Percentiles rank a stretch among this genome's conserved stretches.
phyloP scores from a whole-genome alignment of 2,888 invertebrate genomes.

The Drosophila leonis region DNA sequence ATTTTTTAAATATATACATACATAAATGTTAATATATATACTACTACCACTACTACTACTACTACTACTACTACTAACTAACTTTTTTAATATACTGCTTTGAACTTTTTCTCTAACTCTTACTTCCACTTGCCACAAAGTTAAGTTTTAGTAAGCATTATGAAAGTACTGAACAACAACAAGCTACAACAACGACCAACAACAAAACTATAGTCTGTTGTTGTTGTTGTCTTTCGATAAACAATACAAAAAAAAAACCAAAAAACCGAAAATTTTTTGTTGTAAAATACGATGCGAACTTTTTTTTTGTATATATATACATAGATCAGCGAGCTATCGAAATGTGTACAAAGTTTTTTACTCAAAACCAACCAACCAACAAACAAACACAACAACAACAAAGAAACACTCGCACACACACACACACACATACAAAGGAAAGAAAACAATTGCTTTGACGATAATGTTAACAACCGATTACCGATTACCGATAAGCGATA shows the following conservation, averaged over 20 bases:
- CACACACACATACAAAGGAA: constrained; percentile 25
- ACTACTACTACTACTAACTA: constrained; percentile 24
- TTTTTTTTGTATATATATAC: constrained; percentile 42
- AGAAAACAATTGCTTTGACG: constrained; percentile 28
- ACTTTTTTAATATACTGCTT: constrained; percentile 55
- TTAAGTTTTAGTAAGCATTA: constrained; percentile 40
- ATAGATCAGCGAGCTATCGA: constrained; percentile 23
- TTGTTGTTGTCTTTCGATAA: constrained; percentile 24
- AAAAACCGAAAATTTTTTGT: constrained; percentile 5
- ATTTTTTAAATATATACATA: constrained; percentile 35
- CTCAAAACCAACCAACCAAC: constrained; percentile 32
- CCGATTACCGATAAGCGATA: constrained; percentile 1
- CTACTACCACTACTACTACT: constrained; percentile 15
- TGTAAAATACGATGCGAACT: constrained; percentile 31
- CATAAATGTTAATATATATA: constrained; percentile 54
- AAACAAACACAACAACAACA: constrained; percentile 25
- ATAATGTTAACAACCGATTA: constrained; percentile 4
- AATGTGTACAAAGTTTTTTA: constrained; percentile 41
- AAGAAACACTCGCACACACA: constrained; percentile 6
- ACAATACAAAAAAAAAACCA: background rate
- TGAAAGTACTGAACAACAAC: constrained; percentile 29
- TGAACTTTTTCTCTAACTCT: constrained; percentile 58
- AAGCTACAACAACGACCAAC: constrained; percentile 13
- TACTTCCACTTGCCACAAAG: constrained; percentile 55
- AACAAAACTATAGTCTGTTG: constrained; percentile 5